phyloP scores from a whole-genome alignment of 53 echinoderm and acorn worm genomes.

The Temnopleurus reevesii region DNA sequence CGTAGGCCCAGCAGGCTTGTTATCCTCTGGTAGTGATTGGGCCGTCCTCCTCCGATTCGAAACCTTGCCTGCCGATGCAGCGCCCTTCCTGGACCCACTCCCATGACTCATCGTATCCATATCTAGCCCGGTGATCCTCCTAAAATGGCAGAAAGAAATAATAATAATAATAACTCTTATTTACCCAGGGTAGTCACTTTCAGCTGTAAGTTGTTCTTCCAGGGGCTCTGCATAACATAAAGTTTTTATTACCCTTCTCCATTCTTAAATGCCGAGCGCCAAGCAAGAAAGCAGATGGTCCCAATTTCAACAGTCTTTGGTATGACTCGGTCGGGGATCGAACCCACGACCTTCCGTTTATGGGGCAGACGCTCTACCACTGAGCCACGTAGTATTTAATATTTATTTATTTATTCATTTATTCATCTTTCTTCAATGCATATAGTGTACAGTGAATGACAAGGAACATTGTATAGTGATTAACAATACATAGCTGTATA shows the following conservation, averaged over 20 bases:
- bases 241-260: not conserved
- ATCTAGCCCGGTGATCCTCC: slow-evolving; percentile 21
- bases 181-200: not conserved
- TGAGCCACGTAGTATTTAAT: too few species aligned
- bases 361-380: too few species aligned
- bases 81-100: slow-evolving; percentile 56
- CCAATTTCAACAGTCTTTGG: not conserved
- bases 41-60: slow-evolving; percentile 56
- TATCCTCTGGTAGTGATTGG: slow-evolving; percentile 47
- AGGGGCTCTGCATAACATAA: not conserved
- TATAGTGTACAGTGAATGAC: too few species aligned
- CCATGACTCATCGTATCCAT: not conserved
- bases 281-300: not conserved
- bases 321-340: not conserved
- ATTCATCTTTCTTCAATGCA: too few species aligned
- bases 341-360: too few species aligned
- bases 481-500: too few species aligned
- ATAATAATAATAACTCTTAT: not conserved
- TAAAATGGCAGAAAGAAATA: not conserved
- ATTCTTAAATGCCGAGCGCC: too few species aligned
- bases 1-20: slow-evolving; percentile 65
- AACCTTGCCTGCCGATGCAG: slow-evolving; percentile 68
- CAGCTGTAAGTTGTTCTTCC: too few species aligned
- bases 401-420: too few species aligned
- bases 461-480: too few species aligned